Evolutionary conservation across 2,797 vertebrate genomes (phyloP).

Genomic region (Jordanella pulchra): DNA sequence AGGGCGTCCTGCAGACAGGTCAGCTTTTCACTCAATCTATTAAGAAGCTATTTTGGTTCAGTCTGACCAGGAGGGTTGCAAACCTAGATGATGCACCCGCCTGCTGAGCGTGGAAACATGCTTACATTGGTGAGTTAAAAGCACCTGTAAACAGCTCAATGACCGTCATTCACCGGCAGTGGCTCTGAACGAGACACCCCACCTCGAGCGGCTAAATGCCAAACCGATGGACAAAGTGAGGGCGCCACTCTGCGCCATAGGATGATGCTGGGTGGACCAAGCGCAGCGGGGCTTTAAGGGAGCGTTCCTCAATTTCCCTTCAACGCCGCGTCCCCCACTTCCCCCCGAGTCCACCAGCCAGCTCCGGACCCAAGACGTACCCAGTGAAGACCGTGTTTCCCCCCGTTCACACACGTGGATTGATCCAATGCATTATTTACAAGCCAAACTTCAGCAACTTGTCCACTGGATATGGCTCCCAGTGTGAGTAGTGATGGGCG

Average conservation of each 20-base stretch:
- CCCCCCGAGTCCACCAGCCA: slow-evolving; percentile 22
- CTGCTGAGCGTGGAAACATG: neutral
- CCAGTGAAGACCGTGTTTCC: slow-evolving; percentile 53
- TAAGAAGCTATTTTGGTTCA: slow-evolving; percentile 35
- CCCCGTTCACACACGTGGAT: slow-evolving; percentile 55
- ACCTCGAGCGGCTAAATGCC: slow-evolving; percentile 46
- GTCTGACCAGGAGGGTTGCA: slow-evolving; percentile 21
- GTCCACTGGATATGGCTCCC: slow-evolving; percentile 81
- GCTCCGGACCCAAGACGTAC: slow-evolving; percentile 68
- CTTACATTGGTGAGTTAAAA: neutral
- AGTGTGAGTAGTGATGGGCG: slow-evolving; percentile 71
- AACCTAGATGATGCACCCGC: neutral
- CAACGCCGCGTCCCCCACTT: slow-evolving; percentile 42
- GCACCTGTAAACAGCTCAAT: neutral
- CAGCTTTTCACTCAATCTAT: slow-evolving; percentile 36
- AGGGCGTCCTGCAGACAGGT: slow-evolving; percentile 43
- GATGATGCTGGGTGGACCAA: slow-evolving; percentile 71
- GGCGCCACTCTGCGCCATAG: slow-evolving; percentile 70
- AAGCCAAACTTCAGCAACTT: slow-evolving; percentile 74
- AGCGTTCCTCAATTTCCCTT: slow-evolving; percentile 60
- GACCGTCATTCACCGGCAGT: neutral
- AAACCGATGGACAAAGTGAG: slow-evolving; percentile 48
- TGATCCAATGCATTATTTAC: slow-evolving; percentile 83
- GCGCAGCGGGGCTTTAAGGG: slow-evolving; percentile 62
- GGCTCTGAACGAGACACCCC: slow-evolving; percentile 5